Evolutionary conservation across 2,888 invertebrate species (phyloP), one percentile per base, ranked within the genome.

Genomic region (Theretra japonica): DNA sequence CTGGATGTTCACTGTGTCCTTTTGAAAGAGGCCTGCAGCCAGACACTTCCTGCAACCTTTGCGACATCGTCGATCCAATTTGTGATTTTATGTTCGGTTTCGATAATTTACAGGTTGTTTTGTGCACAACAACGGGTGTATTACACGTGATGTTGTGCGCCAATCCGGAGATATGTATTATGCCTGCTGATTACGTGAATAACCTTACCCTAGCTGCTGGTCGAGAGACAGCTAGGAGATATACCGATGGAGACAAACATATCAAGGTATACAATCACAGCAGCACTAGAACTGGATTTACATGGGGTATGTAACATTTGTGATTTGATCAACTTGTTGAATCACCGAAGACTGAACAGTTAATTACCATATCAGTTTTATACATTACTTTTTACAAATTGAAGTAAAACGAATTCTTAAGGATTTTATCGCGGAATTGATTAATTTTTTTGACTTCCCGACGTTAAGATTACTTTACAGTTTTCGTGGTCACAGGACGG

Each of bases 141-240:
- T 2, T 21, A 11, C 69, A 57, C 21, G 58, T 69, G 28, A 6
- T 57, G 2, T 23, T 69, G 4, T 21, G 7, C 8, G 11, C 11
- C 6, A 30, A 69, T n/a, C 57, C 57, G 33, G 6, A 7, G 17
- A 1, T 33, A 0, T 33, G 4, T 17, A 1, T 57, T 15, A 33
- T 21, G 1, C 69, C 57, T 5, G 56, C n/a, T 5, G 79, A 79
- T 48, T 70, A 59, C 8, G 77, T 76, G 1, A 78, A 73, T 30
- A 78, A 78, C 19, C 74, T 72, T 2, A 73, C 74, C 25, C 73
- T 77, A 11, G 73, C 73, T 3, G 75, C 77, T 6, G 77, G 73
- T 1, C 69, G 70, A 58, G 77, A 75, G 58, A 69, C 74, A 0
- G 60, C 65, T 11, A 25, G 62, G 17, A 73, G 71, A 60, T 70